phyloP scores from a whole-genome alignment of 2,797 vertebrate genomes.

The Lepidocolaptes lacrymiger region DNA sequence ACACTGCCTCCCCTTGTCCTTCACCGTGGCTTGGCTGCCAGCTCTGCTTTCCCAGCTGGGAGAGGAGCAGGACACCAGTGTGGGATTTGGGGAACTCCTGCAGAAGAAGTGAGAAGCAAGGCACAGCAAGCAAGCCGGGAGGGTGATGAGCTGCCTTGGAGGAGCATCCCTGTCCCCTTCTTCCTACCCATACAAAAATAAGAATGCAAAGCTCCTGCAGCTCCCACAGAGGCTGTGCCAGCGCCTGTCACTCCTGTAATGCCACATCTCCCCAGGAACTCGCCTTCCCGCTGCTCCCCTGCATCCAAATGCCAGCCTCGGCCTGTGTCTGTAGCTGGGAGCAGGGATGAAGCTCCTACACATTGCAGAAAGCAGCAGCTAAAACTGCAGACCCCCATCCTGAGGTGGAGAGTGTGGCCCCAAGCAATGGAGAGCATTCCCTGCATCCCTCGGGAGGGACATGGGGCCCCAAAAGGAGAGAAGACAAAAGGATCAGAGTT shows the following conservation, averaged over 20 bases:
- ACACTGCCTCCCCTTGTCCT: background rate
- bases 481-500: background rate
- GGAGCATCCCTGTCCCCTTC: accelerated
- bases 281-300: background rate
- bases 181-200: accelerated
- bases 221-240: background rate
- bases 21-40: background rate
- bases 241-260: background rate
- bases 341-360: accelerated
- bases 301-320: background rate
- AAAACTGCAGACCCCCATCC: background rate
- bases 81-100: background rate
- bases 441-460: background rate
- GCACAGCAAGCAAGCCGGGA: accelerated
- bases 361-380: background rate
- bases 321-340: background rate
- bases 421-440: background rate
- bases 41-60: background rate
- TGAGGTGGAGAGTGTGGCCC: background rate
- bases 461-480: background rate
- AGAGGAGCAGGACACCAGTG: background rate
- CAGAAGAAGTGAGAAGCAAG: background rate
- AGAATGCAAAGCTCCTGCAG: background rate
- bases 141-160: accelerated
- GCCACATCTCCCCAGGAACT: accelerated